Percentiles rank a stretch among this genome's conserved stretches.
phyloP scores from a whole-genome alignment of 2,113 vertebrate genomes.

The Tauraco erythrolophus region DNA sequence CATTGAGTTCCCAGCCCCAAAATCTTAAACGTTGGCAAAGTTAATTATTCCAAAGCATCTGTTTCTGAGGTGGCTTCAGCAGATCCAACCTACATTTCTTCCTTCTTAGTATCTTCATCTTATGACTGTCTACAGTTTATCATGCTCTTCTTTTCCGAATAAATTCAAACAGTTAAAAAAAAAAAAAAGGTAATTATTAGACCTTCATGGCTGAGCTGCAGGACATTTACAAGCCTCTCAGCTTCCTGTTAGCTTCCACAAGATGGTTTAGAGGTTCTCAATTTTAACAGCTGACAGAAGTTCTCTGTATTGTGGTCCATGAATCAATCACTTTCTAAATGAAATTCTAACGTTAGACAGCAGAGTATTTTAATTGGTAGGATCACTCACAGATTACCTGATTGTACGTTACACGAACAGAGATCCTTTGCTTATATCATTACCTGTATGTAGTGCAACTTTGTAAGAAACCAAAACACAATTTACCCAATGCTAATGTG shows the following conservation, averaged over 20 bases:
- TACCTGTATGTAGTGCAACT: background rate
- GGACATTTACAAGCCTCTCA: background rate
- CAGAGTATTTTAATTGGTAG: background rate
- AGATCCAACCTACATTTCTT: background rate
- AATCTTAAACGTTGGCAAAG: background rate
- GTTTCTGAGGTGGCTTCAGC: background rate
- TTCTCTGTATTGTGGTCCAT: background rate
- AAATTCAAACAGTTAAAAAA: background rate
- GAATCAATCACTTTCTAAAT: background rate
- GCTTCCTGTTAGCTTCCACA: background rate
- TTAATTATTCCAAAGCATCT: background rate
- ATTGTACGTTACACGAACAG: accelerated
- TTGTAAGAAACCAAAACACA: background rate
- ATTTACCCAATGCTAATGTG: background rate
- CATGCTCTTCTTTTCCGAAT: background rate
- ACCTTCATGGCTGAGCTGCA: background rate
- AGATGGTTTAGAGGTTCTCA: background rate
- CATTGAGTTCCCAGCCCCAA: background rate
- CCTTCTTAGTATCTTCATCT: background rate
- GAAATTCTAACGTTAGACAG: background rate
- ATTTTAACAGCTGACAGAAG: background rate
- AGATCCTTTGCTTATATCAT: background rate
- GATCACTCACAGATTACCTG: background rate
- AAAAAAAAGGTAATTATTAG: background rate
- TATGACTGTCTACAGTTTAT: background rate